Evolutionary conservation across 2,888 invertebrate species (phyloP).

Genomic region (Hipparchia sbordonii): DNA sequence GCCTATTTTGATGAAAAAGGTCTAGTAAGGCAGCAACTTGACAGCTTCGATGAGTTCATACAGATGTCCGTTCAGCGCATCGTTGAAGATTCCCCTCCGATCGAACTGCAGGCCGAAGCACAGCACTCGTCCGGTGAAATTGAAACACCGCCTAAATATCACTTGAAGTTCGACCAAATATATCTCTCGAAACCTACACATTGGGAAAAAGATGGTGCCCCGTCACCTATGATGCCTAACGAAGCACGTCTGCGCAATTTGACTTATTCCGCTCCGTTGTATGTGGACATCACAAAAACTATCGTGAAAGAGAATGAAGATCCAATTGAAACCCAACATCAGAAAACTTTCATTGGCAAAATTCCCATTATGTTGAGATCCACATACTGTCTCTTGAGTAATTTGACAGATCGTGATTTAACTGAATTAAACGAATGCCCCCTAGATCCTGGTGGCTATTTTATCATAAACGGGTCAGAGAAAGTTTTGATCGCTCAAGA

Average conservation of each 20-base stretch:
- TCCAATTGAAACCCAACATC: slow-evolving; percentile 91
- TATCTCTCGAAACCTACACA: slow-evolving; percentile 99
- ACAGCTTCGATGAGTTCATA: slow-evolving; percentile 99
- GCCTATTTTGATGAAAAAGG: slow-evolving; percentile 99
- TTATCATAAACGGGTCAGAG: slow-evolving; percentile 99
- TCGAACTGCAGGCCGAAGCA: slow-evolving; percentile 98
- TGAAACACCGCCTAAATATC: slow-evolving; percentile 94
- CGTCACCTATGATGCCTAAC: slow-evolving; percentile 99
- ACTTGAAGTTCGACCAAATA: slow-evolving; percentile 99
- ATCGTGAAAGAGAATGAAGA: slow-evolving; percentile 95
- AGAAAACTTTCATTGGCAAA: slow-evolving; percentile 91
- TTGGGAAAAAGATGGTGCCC: slow-evolving; percentile 99
- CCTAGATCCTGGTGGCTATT: slow-evolving; percentile 99
- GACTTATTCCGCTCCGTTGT: slow-evolving; percentile 98
- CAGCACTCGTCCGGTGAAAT: slow-evolving; percentile 97
- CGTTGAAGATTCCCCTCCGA: slow-evolving; percentile 99
- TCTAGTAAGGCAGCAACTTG: slow-evolving; percentile 98
- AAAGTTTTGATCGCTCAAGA: slow-evolving; percentile 99
- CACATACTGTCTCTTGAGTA: slow-evolving; percentile 97
- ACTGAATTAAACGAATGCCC: slow-evolving; percentile 99
- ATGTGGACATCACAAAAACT: slow-evolving; percentile 99
- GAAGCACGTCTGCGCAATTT: slow-evolving; percentile 98
- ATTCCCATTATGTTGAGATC: slow-evolving; percentile 99
- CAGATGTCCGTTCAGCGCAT: slow-evolving; percentile 99
- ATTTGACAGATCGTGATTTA: slow-evolving; percentile 98